Percentiles rank a stretch among this genome's conserved stretches.
These are phyloP conservation scores for Macroglossus sobrinus DNA, from an alignment of 2,113 vertebrate genomes.

Conservation along the genomic window DNA sequence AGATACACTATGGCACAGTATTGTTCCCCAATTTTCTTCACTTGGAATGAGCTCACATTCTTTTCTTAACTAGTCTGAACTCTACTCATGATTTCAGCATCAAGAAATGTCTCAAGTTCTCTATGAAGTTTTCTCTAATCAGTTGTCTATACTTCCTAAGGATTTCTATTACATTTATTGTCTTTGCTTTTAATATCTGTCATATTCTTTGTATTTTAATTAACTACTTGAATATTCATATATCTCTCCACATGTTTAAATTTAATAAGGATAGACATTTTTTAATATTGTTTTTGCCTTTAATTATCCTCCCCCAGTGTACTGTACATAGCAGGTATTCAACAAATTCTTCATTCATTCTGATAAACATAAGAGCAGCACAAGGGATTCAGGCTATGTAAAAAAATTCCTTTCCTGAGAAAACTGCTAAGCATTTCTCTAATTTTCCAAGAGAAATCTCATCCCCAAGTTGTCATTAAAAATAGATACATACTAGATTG, in stretches of 20 bases:
- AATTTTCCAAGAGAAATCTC: constrained; percentile 22
- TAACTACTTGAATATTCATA: constrained; percentile 32
- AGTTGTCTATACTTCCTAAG: neutral
- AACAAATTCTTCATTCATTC: constrained; percentile 40
- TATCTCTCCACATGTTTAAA: neutral
- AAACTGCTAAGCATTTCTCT: constrained; percentile 1
- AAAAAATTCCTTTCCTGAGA: constrained; percentile 14
- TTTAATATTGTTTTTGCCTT: neutral
- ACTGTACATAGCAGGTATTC: neutral
- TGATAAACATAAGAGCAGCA: constrained; percentile 19
- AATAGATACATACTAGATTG: constrained; percentile 36
- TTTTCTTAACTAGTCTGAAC: neutral
- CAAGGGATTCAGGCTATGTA: neutral
- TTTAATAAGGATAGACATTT: neutral
- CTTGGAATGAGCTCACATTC: neutral
- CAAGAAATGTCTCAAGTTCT: neutral
- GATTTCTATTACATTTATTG: neutral
- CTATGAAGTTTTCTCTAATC: neutral
- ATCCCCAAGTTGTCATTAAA: constrained; percentile 51
- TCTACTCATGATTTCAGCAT: neutral
- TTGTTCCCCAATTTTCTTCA: neutral
- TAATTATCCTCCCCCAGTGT: neutral
- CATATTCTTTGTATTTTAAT: constrained; percentile 9
- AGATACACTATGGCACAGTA: neutral
- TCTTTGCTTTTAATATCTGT: constrained; percentile 22